These are phyloP conservation scores for Paraplagusia blochii DNA, from an alignment of 2,113 vertebrate genomes.

Conservation along the genomic window DNA sequence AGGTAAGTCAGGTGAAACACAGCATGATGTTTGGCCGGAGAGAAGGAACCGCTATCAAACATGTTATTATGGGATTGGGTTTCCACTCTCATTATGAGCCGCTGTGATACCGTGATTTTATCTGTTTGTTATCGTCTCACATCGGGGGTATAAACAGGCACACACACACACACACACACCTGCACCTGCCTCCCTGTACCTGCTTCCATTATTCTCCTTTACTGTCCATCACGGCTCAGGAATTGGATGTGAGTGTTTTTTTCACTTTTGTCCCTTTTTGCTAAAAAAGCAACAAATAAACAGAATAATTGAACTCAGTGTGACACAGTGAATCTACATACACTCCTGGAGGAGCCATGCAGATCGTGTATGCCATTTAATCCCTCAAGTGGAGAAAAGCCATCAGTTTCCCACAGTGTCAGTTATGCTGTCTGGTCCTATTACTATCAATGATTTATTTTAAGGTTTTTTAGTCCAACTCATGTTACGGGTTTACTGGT, in stretches of 20 bases:
- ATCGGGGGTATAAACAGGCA: slow-evolving; percentile 48
- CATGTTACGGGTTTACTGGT: no score
- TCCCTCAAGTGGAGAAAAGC: no score
- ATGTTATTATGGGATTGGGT: slow-evolving; percentile 54
- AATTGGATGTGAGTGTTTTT: slow-evolving; percentile 26
- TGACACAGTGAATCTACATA: no score
- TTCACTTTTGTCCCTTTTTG: slow-evolving; percentile 17
- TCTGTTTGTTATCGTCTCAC: slow-evolving; percentile 58
- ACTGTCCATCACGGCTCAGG: slow-evolving; percentile 21
- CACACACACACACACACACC: slow-evolving; percentile 38
- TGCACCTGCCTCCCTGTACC: slow-evolving; percentile 6
- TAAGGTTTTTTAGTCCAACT: no score
- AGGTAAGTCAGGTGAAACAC: slow-evolving; percentile 54
- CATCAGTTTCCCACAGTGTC: no score
- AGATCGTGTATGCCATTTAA: no score
- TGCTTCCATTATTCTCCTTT: slow-evolving; percentile 7
- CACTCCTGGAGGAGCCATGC: no score
- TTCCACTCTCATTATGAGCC: slow-evolving; percentile 47
- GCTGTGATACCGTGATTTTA: slow-evolving; percentile 61
- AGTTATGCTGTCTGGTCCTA: no score
- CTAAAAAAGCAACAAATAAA: no score
- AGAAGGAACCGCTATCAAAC: slow-evolving; percentile 53
- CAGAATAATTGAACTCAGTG: no score
- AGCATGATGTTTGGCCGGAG: slow-evolving; percentile 34
- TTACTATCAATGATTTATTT: no score